Evolutionary conservation across 2,113 vertebrate species (phyloP), one percentile per base, ranked within the genome.

Genomic region (Ciconia maguari): DNA sequence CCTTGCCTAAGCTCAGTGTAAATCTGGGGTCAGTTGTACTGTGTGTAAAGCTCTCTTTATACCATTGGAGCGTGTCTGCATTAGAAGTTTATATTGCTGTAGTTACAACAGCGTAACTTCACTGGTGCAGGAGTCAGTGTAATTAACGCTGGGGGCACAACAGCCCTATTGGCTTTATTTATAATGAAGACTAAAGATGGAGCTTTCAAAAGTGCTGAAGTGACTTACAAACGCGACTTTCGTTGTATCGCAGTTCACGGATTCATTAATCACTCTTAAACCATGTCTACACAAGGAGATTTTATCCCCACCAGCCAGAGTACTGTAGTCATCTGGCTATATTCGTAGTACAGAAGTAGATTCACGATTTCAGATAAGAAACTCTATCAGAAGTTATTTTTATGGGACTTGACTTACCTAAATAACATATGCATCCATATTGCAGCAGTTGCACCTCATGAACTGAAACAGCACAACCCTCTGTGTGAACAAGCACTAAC

Each of bases 171-270:
- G 91, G 60, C 6, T 1, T 77, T 90, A 27, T 79, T 61, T 34
- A 66, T 96, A 95, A 94, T 94, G 87, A 95, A 96, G 96, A 94
- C 69, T 89, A 91, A 96, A 89, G 94, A 94, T 72, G 80, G 95
- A 86, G 93, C 46, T 95, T 93, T 86, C 76, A 86, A 75, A 95
- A 93, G 84, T 94, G 61, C 64, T 25, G 44, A 93, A 92, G 83
- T 91, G 91, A 94, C 95, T 92, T 83, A 77, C 3, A 93, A 87
- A 60, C 0, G 0, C 0, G 0, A n/a, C 52, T 96, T 70, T 42
- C 0, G 0, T 65, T 30, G 83, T 89, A 84, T 86, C 3, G 3
- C 61, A 91, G 81, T 77, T 94, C 94, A 84, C 0, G 2, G 78
- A 82, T 72, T 80, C 96, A 93, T 95, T 97, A 90, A 94, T 97